Conservation (phyloP, 2,113 vertebrate species). For the Crotalus helleri region DNA sequence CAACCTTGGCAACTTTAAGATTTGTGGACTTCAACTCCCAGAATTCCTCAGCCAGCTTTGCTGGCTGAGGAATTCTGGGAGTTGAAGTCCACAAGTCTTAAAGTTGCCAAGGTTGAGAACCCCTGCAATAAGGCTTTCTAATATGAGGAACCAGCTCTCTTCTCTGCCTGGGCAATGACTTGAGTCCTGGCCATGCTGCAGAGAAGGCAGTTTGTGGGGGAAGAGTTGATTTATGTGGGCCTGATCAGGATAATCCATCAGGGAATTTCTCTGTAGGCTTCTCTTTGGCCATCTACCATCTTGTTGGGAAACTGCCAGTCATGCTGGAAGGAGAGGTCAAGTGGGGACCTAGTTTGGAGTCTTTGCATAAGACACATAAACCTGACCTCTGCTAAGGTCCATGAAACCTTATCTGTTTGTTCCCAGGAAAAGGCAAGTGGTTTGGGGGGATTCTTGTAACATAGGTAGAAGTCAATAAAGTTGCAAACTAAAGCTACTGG, state of each 20-base stretch:
- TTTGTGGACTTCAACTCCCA: too few relatives aligned
- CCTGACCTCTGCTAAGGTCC: neutral
- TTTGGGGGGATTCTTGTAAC: neutral
- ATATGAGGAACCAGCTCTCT: neutral
- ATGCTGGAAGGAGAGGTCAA: neutral
- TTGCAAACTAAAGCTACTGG: too few relatives aligned
- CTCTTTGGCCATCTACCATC: neutral
- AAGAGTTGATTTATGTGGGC: neutral
- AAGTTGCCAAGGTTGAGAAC: too few relatives aligned
- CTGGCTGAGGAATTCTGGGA: too few relatives aligned
- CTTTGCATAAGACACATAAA: neutral
- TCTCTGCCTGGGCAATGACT: neutral
- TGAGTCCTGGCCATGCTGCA: neutral
- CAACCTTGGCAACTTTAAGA: too few relatives aligned
- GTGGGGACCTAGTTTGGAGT: neutral
- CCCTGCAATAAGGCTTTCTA: neutral
- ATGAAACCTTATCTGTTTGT: neutral
- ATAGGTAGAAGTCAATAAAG: neutral
- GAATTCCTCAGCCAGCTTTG: too few relatives aligned
- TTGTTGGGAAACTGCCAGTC: neutral
- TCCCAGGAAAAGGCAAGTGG: neutral
- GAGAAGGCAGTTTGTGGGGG: too few relatives aligned
- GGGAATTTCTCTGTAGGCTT: neutral
- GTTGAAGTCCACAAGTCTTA: too few relatives aligned
- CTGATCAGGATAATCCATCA: neutral